Evolutionary conservation across 2,797 vertebrate species (phyloP).

Genomic region (Cephalopachus bancanus): DNA sequence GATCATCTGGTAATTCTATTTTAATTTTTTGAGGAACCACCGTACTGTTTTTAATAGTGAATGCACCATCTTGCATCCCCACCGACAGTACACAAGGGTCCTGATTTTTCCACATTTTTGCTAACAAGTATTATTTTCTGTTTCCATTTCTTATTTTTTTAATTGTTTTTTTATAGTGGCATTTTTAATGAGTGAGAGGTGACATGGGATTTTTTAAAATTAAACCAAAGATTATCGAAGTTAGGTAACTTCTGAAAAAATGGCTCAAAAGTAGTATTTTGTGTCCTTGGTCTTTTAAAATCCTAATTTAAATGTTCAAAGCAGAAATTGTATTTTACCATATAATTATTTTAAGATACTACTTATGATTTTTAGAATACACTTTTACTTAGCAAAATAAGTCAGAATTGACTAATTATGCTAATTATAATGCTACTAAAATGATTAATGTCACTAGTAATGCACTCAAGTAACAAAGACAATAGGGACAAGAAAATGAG

Average conservation of each 20-base stretch:
- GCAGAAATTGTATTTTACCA: neutral
- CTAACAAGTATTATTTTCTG: neutral
- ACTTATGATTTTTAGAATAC: neutral
- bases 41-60: neutral
- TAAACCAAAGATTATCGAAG: neutral
- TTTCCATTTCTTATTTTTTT: neutral
- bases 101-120: neutral
- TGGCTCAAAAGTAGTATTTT: neutral
- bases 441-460: neutral
- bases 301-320: neutral
- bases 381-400: neutral
- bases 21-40: neutral
- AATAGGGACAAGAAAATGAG: neutral
- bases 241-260: neutral
- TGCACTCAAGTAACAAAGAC: neutral
- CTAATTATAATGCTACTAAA: conserved; percentile 23
- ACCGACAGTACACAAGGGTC: neutral
- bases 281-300: neutral
- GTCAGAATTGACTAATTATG: neutral
- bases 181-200: neutral
- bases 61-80: neutral
- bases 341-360: conserved; percentile 25
- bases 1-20: neutral
- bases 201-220: neutral
- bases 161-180: neutral